phyloP scores from a whole-genome alignment of 2,113 vertebrate genomes.

The Balaeniceps rex region DNA sequence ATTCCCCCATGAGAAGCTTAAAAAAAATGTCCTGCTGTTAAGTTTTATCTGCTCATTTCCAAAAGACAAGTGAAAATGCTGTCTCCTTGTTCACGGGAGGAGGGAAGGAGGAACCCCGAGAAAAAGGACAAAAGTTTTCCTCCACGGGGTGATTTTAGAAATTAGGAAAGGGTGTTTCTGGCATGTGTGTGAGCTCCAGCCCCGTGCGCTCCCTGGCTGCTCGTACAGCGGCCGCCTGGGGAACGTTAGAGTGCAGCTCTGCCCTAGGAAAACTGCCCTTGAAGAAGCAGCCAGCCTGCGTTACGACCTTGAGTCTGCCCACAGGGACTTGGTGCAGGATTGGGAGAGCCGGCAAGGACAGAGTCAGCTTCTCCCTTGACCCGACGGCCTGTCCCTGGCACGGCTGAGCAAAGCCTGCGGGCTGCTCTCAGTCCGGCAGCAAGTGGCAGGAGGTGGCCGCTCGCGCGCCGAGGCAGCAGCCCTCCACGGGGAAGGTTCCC shows the following conservation, averaged over 20 bases:
- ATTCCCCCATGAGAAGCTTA: conserved; percentile 54
- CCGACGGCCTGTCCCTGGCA: rapidly evolving
- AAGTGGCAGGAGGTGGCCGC: neutral
- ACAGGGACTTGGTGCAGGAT: neutral
- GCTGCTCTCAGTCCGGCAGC: neutral
- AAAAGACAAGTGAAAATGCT: neutral
- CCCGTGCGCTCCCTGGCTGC: rapidly evolving
- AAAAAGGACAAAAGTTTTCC: conserved; percentile 14
- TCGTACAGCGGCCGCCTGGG: neutral
- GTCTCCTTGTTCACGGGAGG: neutral
- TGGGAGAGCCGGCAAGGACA: neutral
- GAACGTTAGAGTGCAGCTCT: neutral
- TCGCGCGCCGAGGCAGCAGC: neutral
- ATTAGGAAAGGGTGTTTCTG: neutral
- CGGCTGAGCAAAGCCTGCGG: neutral
- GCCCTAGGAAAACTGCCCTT: neutral
- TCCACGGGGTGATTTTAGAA: neutral
- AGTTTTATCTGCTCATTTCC: conserved; percentile 40
- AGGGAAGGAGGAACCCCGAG: neutral
- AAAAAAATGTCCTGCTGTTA: conserved; percentile 51
- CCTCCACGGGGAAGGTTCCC: neutral
- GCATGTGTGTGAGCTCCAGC: neutral
- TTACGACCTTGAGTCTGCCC: neutral
- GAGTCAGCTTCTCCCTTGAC: neutral
- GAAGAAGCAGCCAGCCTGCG: neutral